Evolutionary conservation across 2,113 vertebrate genomes (phyloP).

Genomic region (Proteles cristata): DNA sequence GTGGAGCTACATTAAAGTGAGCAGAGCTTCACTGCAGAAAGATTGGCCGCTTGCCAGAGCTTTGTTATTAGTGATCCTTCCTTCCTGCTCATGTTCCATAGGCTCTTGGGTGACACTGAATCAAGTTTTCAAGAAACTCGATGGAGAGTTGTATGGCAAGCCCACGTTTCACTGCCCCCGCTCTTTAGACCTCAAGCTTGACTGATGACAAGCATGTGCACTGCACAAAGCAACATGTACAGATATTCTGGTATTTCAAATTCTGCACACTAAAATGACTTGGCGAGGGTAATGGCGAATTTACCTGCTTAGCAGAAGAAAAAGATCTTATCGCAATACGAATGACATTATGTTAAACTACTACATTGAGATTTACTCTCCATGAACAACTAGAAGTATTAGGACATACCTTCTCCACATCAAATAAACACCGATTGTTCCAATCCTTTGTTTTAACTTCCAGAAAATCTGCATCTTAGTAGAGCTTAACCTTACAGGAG

Average conservation of each 20-base stretch:
- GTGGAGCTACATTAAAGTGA: slow-evolving; percentile 45
- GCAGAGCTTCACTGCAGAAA: background rate
- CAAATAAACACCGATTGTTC: background rate
- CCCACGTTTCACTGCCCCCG: background rate
- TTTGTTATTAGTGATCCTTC: slow-evolving; percentile 57
- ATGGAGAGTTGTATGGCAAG: background rate
- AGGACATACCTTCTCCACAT: background rate
- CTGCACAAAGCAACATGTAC: background rate
- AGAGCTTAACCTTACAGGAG: background rate
- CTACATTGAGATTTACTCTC: background rate
- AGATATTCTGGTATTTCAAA: background rate
- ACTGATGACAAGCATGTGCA: background rate
- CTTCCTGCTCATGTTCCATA: background rate
- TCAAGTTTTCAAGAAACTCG: background rate
- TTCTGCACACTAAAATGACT: background rate
- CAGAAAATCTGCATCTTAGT: background rate
- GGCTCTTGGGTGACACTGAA: slow-evolving; percentile 43
- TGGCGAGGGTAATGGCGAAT: background rate
- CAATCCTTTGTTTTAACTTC: background rate
- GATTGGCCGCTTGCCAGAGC: slow-evolving; percentile 46
- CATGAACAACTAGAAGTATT: background rate
- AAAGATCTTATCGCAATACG: background rate
- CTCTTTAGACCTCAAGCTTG: background rate
- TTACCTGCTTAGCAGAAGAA: background rate
- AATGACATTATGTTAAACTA: background rate